Evolutionary conservation across 2,888 invertebrate species (phyloP).

Genomic region (Minunthozetes semirufus): DNA sequence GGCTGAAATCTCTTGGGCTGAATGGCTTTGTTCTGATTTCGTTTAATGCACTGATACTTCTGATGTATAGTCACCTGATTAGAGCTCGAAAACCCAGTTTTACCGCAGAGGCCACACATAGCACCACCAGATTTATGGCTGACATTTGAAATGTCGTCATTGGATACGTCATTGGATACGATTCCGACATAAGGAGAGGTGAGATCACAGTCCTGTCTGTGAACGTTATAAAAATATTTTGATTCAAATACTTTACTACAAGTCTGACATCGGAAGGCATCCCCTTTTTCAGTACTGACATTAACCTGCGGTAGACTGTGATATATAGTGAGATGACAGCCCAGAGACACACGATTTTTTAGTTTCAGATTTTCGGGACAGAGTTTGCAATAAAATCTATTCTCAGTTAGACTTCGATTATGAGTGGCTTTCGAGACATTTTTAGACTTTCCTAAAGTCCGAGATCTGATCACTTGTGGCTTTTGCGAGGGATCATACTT

Average conservation of each 20-base stretch:
- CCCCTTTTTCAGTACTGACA: background rate
- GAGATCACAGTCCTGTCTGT: slow-evolving; percentile 35
- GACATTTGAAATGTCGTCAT: background rate
- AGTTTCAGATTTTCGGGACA: slow-evolving; percentile 27
- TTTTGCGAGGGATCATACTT: background rate
- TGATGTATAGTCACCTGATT: slow-evolving; percentile 31
- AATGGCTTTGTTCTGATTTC: background rate
- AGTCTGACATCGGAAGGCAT: slow-evolving; percentile 32
- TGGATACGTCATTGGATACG: background rate
- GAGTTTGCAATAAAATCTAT: slow-evolving; percentile 34
- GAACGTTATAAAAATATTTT: slow-evolving; percentile 35
- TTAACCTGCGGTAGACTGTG: slow-evolving; percentile 34
- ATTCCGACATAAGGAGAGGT: slow-evolving; percentile 35
- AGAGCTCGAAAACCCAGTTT: background rate
- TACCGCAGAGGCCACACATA: slow-evolving; percentile 12
- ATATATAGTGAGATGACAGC: slow-evolving; percentile 35
- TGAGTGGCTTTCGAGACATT: too few species aligned
- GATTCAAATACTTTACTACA: slow-evolving; percentile 29
- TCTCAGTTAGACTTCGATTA: background rate
- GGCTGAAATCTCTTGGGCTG: background rate
- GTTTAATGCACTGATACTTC: slow-evolving; percentile 34
- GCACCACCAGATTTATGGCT: background rate
- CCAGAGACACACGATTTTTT: slow-evolving; percentile 34
- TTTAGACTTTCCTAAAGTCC: background rate
- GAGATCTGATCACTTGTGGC: background rate